phyloP scores from a whole-genome alignment of 2,113 vertebrate genomes.

The Centropus bengalensis region DNA sequence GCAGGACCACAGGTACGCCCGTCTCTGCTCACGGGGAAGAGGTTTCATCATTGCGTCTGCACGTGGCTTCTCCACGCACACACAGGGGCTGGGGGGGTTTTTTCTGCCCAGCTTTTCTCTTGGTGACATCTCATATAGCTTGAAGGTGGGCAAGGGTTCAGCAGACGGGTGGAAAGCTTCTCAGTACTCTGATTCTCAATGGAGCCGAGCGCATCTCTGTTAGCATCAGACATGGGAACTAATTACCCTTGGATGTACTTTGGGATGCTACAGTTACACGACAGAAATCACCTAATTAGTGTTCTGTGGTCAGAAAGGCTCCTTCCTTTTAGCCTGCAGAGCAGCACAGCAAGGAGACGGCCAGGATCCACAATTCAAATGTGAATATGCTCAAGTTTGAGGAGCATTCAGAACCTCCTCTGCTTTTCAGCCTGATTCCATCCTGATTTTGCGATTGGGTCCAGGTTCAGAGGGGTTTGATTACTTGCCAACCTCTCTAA shows the following conservation, averaged over 20 bases:
- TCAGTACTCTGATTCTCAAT: not conserved
- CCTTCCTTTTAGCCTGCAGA: not conserved
- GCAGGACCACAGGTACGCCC: conserved; percentile 93
- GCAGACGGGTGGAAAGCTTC: not conserved
- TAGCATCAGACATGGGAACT: conserved; percentile 32
- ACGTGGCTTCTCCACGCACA: not conserved
- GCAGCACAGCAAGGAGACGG: not conserved
- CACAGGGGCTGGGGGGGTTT: rapidly evolving
- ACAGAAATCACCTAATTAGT: not conserved
- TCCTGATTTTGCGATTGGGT: not conserved
- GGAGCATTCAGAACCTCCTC: not conserved
- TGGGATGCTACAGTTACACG: not conserved
- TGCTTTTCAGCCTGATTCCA: not conserved
- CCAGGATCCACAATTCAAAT: not conserved
- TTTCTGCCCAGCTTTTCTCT: not conserved
- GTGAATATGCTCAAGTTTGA: not conserved
- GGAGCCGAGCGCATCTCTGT: not conserved
- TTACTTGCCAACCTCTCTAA: not conserved
- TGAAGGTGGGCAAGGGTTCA: not conserved
- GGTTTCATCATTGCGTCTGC: not conserved
- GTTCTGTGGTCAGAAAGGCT: not conserved
- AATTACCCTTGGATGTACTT: conserved; percentile 46
- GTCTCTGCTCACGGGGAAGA: rapidly evolving
- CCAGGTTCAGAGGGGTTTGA: not conserved
- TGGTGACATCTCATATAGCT: not conserved